These are phyloP conservation scores for Stenichneumon culpator DNA, from an alignment of 2,888 invertebrate species.

Conservation along the genomic window DNA sequence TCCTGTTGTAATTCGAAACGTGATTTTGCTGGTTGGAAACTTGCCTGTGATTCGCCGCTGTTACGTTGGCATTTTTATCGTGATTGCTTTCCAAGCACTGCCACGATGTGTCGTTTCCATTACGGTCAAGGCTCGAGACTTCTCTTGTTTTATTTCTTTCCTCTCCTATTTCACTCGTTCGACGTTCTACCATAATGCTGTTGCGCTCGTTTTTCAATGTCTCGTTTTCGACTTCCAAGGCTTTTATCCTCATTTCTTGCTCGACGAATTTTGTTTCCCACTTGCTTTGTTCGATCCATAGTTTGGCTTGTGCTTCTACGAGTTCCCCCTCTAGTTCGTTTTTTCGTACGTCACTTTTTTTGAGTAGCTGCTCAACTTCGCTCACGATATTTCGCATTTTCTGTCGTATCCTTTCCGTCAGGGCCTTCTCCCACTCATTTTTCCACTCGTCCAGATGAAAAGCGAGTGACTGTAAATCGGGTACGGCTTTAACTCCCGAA, in stretches of 20 bases:
- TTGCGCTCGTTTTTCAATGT: slow-evolving; percentile 5
- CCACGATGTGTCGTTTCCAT: slow-evolving; percentile 12
- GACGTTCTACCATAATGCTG: background rate
- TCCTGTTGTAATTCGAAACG: background rate
- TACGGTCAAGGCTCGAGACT: background rate
- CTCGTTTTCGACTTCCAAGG: slow-evolving; percentile 1
- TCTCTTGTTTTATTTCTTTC: background rate
- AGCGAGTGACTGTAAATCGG: no score
- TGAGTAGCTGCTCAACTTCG: background rate
- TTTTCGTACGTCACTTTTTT: background rate
- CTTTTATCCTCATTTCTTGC: slow-evolving; percentile 9
- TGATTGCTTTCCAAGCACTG: background rate
- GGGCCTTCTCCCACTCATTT: no score
- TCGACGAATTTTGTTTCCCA: slow-evolving; percentile 14
- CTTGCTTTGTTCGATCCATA: slow-evolving; percentile 11
- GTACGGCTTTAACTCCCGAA: no score
- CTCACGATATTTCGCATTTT: background rate
- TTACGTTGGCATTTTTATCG: background rate
- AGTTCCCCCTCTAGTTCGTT: slow-evolving; percentile 9
- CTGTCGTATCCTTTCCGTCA: no score
- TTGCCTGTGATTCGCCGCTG: background rate
- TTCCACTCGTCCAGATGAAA: no score
- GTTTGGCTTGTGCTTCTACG: background rate
- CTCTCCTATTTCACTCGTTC: background rate
- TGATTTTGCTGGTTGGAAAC: background rate